Percentiles rank a stretch among this genome's conserved stretches.
phyloP scores from a whole-genome alignment of 1,140 invertebrate genomes.

The Littorina saxatilis region DNA sequence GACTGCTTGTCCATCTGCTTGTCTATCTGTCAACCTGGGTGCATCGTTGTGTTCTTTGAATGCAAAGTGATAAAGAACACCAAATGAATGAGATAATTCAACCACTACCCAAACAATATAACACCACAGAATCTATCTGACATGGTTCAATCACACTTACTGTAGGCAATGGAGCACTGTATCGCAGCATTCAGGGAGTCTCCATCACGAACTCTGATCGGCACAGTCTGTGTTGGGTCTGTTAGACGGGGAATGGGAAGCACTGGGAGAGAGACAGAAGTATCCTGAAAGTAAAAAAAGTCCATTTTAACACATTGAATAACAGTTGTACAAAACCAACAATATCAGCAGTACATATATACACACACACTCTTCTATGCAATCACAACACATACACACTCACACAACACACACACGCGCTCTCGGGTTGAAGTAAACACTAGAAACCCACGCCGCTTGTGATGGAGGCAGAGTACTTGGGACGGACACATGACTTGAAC shows the following conservation, averaged over 20 bases:
- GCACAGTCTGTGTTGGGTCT: not conserved
- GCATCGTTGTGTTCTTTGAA: no score
- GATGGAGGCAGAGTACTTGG: constrained; percentile 51
- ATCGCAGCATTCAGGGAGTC: constrained; percentile 46
- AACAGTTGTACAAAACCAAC: no score
- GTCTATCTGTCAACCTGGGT: no score
- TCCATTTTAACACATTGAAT: no score
- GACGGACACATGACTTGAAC: constrained; percentile 46
- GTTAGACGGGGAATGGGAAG: constrained; percentile 1
- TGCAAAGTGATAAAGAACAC: no score
- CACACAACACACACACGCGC: not conserved
- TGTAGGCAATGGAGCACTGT: constrained; percentile 34
- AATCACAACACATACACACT: not conserved
- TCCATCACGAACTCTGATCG: constrained; percentile 41
- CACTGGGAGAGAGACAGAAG: not conserved
- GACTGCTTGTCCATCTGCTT: no score
- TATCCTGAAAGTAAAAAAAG: not conserved
- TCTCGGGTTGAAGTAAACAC: not conserved
- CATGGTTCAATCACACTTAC: constrained; percentile 27
- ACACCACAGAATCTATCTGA: no score
- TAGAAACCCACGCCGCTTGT: not conserved
- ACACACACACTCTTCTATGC: not conserved
- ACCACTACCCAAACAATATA: no score
- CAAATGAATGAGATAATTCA: no score
- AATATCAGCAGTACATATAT: no score